Percentiles rank a stretch among this genome's conserved stretches.
phyloP scores from a whole-genome alignment of 2,888 invertebrate species.

The Caenorhabditis zanzibari region DNA sequence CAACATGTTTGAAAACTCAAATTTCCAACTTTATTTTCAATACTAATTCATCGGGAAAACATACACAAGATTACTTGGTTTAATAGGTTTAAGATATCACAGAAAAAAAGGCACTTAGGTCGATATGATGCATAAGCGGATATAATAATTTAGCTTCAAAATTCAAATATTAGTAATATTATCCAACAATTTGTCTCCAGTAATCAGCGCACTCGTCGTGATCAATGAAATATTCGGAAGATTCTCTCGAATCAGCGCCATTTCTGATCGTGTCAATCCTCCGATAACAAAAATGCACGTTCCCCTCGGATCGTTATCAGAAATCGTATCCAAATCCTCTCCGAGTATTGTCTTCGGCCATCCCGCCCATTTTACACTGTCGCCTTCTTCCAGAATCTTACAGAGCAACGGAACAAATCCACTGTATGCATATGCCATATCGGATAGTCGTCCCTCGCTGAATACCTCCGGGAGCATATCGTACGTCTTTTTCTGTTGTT shows the following conservation, averaged over 20 bases:
- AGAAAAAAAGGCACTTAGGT: background rate
- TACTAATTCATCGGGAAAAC: no score
- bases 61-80: no score
- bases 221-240: conserved; percentile 69
- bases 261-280: conserved; percentile 96
- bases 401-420: conserved; percentile 95
- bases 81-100: no score
- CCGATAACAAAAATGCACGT: conserved; percentile 92
- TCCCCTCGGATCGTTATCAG: conserved; percentile 59
- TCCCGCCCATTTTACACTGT: conserved; percentile 69
- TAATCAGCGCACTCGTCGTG: conserved; percentile 68
- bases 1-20: no score
- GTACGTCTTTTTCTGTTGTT: conserved; percentile 68
- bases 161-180: conserved; percentile 70
- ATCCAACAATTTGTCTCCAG: conserved; percentile 70
- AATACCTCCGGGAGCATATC: conserved; percentile 66
- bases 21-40: no score
- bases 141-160: no score
- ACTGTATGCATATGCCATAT: conserved; percentile 94
- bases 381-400: conserved; percentile 87
- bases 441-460: conserved; percentile 87
- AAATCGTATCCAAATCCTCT: conserved; percentile 16
- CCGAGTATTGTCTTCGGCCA: conserved; percentile 68
- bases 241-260: conserved; percentile 80
- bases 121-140: background rate